phyloP scores from a whole-genome alignment of 2,113 vertebrate species.

The Eubucco bourcierii region DNA sequence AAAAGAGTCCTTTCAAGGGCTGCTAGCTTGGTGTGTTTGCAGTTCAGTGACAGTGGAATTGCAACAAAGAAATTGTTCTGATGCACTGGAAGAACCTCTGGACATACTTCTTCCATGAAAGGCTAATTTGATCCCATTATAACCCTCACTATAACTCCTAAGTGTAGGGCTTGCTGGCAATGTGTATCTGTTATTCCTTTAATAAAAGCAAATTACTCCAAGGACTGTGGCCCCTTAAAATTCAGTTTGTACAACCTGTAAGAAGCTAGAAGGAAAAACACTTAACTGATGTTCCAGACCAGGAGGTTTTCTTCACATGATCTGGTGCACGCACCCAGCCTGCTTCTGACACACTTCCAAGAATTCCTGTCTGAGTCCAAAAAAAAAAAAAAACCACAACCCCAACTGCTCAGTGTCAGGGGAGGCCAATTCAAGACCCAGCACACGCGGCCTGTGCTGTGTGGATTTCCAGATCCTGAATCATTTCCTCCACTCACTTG shows the following conservation, averaged over 20 bases:
- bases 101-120: neutral
- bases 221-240: neutral
- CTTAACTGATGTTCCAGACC: neutral
- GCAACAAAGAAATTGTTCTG: neutral
- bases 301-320: neutral
- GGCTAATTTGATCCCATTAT: neutral
- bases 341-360: neutral
- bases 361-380: slow-evolving; percentile 2
- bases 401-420: rapidly evolving
- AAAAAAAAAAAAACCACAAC: neutral
- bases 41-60: neutral
- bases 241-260: neutral
- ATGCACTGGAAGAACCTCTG: neutral
- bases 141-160: neutral
- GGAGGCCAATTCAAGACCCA: neutral
- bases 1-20: neutral
- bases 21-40: neutral
- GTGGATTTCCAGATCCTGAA: slow-evolving; percentile 40
- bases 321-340: neutral
- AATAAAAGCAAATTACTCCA: neutral
- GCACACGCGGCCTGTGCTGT: neutral
- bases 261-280: neutral
- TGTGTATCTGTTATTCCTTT: neutral
- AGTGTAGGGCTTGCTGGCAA: neutral
- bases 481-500: neutral